Evolutionary conservation across 1,140 invertebrate genomes (phyloP), one percentile per base, ranked within the genome.

Genomic region (Drosophila ironensis): DNA sequence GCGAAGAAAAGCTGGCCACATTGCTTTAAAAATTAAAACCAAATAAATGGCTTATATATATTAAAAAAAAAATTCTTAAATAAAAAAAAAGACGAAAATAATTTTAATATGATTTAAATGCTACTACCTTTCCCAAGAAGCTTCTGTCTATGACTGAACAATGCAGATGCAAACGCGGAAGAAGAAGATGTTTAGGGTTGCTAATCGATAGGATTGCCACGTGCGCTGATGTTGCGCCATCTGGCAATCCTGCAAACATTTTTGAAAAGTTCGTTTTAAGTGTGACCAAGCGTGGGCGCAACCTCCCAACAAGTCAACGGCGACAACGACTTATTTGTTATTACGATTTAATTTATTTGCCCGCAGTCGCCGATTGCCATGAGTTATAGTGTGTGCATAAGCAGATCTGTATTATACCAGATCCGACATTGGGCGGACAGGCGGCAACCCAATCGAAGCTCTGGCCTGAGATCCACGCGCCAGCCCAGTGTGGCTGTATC

Each of bases 301-400:
- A 24, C 45, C 50, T 54, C 68, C 59, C 57, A 44, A 52, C 59
- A 16, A 16, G 68, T 40, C 30, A 45, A 19, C 22, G 35, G 48
- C 48, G 40, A 45, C 70, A 72, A 71, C 80, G 80, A 71, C 80
- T 86, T 80, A 86, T 80, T 86, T 86, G 80, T 86, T 86, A 86
- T 86, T 86, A 86, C 74, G 70, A 73, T 86, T 86, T 86, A 86
- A 86, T 86, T 86, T 86, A 86, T 86, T 80, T 86, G 53, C 54
- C 40, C 28, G 68, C 44, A 68, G 72, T 67, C 48, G 24, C 41
- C 50, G 73, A 42, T 41, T 86, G 74, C 75, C 77, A 75, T 86
- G 75, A 86, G 84, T 86, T 87, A 86, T 86, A 72, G 61, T 66
- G 42, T 30, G 16, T 47, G 59, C 54, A 63, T 60, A 60, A 60